These are phyloP conservation scores for Eristalis pertinax DNA, from an alignment of 2,888 invertebrate genomes.

Conservation along the genomic window DNA sequence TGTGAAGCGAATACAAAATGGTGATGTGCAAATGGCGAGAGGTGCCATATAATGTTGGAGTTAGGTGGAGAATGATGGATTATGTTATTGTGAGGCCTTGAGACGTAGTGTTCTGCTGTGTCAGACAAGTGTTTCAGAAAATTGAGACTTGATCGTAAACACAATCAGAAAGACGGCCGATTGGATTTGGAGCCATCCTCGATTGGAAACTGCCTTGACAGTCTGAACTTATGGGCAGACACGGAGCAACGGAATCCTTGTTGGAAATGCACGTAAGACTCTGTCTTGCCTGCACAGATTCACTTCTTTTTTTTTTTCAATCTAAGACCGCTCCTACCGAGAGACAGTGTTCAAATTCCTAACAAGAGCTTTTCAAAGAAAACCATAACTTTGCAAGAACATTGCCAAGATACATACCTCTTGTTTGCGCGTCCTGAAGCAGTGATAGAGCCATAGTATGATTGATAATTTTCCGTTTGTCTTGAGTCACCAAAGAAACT, in stretches of 20 bases:
- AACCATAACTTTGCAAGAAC: no score
- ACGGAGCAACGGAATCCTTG: no score
- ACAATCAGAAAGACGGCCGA: no score
- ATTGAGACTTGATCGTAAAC: no score
- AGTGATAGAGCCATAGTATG: conserved; percentile 79
- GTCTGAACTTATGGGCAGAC: no score
- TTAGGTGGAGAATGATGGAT: background rate
- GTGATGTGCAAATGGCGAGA: background rate
- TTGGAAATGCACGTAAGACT: no score
- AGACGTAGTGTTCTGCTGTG: background rate
- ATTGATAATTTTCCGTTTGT: background rate
- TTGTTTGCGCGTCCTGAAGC: conserved; percentile 81
- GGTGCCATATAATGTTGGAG: background rate
- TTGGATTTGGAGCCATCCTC: no score
- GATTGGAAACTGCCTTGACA: no score
- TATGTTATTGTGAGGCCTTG: background rate
- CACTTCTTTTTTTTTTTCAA: no score
- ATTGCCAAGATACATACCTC: conserved; percentile 77
- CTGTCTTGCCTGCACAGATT: no score
- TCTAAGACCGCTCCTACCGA: no score
- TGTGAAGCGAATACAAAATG: conserved; percentile 21
- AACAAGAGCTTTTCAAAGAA: background rate
- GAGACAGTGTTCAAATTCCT: background rate
- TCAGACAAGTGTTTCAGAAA: no score
- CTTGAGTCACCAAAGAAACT: background rate